These are phyloP conservation scores for Prionailurus viverrinus DNA, from an alignment of 2,113 vertebrate genomes.

Conservation along the genomic window DNA sequence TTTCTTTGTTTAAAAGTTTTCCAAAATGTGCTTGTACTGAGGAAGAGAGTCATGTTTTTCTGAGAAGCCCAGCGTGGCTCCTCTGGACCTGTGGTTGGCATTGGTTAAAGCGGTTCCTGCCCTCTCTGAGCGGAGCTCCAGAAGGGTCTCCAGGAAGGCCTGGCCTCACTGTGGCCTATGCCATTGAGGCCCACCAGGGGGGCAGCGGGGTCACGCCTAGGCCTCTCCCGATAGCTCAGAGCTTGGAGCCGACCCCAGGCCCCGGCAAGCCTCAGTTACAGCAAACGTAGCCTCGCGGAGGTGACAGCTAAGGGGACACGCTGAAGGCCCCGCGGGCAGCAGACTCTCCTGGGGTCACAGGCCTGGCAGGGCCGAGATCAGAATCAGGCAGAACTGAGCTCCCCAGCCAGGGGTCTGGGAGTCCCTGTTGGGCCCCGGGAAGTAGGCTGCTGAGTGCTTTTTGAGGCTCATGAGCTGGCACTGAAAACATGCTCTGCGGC, in stretches of 20 bases:
- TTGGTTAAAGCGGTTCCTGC: background rate
- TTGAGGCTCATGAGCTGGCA: background rate
- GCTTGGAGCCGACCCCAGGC: background rate
- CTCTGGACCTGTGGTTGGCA: background rate
- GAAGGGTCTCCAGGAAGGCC: background rate
- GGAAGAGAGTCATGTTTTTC: conserved; percentile 68
- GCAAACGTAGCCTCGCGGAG: background rate
- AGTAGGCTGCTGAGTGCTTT: background rate
- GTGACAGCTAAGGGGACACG: background rate
- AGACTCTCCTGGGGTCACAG: background rate
- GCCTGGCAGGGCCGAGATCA: background rate
- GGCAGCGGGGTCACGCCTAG: background rate
- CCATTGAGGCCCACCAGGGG: fast-evolving
- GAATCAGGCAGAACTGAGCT: background rate
- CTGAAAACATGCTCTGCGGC: background rate
- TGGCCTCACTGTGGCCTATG: background rate
- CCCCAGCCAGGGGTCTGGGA: background rate
- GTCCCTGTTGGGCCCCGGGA: background rate
- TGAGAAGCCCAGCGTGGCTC: conserved; percentile 39
- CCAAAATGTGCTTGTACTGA: conserved; percentile 58
- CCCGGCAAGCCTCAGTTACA: fast-evolving
- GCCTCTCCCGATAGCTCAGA: background rate
- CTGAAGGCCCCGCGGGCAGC: background rate
- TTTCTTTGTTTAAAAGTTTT: conserved; percentile 74
- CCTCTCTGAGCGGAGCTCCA: background rate